These are phyloP conservation scores for Micropoecilia bifurca DNA, from an alignment of 2,797 vertebrate genomes.

Conservation along the genomic window DNA sequence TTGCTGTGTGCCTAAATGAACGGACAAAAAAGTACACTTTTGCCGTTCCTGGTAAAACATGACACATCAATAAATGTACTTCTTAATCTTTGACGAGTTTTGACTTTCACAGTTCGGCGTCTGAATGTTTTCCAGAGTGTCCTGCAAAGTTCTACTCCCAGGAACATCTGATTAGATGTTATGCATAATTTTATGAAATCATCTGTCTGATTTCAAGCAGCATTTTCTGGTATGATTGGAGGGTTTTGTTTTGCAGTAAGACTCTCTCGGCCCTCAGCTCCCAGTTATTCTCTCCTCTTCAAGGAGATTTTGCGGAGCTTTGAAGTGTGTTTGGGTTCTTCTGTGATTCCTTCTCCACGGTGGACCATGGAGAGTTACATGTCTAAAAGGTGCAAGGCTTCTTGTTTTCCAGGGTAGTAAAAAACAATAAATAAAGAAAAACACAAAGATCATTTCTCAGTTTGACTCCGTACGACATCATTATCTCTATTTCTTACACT, in stretches of 20 bases:
- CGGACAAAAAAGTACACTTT: not conserved
- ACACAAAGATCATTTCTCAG: not conserved
- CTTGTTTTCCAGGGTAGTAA: not conserved
- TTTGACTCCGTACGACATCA: not conserved
- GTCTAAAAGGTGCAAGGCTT: not conserved
- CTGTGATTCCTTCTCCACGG: not conserved
- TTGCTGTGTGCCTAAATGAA: not conserved
- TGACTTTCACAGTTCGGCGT: not conserved
- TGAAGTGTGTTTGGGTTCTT: constrained; percentile 5
- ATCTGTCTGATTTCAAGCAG: not conserved
- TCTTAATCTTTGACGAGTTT: not conserved
- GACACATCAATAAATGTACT: not conserved
- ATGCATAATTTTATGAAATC: too few species aligned
- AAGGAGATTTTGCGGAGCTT: not conserved
- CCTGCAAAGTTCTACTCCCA: too few species aligned
- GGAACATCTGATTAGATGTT: not conserved
- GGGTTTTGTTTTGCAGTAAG: not conserved
- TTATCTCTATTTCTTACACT: not conserved
- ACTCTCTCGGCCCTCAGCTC: not conserved
- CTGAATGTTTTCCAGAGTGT: not conserved
- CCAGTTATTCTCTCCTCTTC: not conserved
- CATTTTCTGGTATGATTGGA: not conserved
- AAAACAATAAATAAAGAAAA: not conserved
- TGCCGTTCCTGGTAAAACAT: not conserved
- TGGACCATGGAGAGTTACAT: not conserved